A percentile compares a stretch with the other conserved stretches of the same genome.
phyloP scores from a whole-genome alignment of 2,797 vertebrate genomes.

The Glossophaga mutica region DNA sequence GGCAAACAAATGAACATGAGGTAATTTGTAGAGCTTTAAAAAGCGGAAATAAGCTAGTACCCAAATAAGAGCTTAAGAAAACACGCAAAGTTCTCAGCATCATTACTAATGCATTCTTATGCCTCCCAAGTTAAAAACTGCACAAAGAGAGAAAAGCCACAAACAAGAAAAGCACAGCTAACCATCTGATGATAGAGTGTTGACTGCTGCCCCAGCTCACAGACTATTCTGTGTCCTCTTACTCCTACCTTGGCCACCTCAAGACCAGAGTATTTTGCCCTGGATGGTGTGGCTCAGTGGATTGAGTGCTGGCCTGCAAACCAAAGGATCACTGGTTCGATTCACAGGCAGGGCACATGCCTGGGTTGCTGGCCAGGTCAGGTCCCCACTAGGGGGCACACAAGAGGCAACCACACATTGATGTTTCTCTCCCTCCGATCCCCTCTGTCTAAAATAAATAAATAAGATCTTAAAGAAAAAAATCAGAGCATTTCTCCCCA shows the following conservation, averaged over 20 bases:
- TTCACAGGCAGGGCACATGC: too few relatives aligned
- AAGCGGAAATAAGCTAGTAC: neutral
- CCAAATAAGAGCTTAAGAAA: neutral
- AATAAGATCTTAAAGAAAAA: too few relatives aligned
- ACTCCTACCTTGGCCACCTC: neutral
- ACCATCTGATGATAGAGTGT: neutral
- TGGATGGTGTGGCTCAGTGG: too few relatives aligned
- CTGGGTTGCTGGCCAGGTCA: too few relatives aligned
- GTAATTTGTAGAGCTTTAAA: neutral
- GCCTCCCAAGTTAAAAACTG: neutral
- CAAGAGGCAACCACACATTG: too few relatives aligned
- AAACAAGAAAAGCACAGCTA: neutral
- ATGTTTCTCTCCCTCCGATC: too few relatives aligned
- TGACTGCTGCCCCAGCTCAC: neutral
- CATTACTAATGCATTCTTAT: neutral
- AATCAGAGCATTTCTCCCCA: neutral
- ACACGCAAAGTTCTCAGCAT: neutral
- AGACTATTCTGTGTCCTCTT: neutral
- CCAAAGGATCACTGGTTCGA: too few relatives aligned
- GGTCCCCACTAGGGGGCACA: too few relatives aligned
- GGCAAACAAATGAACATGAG: neutral
- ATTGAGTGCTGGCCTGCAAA: too few relatives aligned
- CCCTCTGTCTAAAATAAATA: too few relatives aligned
- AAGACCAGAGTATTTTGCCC: neutral
- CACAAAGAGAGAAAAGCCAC: neutral